These are phyloP conservation scores for Axis porcinus DNA, from an alignment of 2,113 vertebrate genomes.

Conservation along the genomic window DNA sequence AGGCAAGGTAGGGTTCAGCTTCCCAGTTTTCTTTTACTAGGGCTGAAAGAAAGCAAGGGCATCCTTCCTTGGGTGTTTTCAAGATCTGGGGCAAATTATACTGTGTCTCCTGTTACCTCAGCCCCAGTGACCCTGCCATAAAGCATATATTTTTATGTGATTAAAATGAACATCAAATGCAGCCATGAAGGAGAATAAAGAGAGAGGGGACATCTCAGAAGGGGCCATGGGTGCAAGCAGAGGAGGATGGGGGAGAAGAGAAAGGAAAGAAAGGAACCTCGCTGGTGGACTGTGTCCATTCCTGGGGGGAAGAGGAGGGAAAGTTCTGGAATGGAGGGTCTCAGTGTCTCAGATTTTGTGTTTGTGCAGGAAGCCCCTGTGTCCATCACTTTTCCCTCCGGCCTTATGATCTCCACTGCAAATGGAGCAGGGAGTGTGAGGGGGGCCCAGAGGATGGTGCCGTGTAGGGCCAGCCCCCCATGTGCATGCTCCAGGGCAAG, in stretches of 20 bases:
- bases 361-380: not conserved
- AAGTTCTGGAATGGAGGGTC: not conserved
- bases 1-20: not conserved
- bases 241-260: not conserved
- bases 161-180: constrained; percentile 31
- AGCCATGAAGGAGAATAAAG: not conserved
- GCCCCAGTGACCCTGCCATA: not conserved
- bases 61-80: not conserved
- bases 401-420: not conserved
- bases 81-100: not conserved
- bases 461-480: not conserved
- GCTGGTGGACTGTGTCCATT: not conserved
- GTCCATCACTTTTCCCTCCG: not conserved
- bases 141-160: not conserved
- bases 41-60: not conserved
- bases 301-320: too few species aligned
- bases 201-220: not conserved
- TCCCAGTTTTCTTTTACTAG: not conserved
- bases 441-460: not conserved
- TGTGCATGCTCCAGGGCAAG: not conserved
- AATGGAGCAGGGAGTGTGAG: not conserved
- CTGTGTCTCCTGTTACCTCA: not conserved
- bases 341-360: not conserved
- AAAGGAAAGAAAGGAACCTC: not conserved
- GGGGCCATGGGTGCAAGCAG: not conserved